phyloP scores from a whole-genome alignment of 2,888 invertebrate genomes.

The Portevinia maculata region DNA sequence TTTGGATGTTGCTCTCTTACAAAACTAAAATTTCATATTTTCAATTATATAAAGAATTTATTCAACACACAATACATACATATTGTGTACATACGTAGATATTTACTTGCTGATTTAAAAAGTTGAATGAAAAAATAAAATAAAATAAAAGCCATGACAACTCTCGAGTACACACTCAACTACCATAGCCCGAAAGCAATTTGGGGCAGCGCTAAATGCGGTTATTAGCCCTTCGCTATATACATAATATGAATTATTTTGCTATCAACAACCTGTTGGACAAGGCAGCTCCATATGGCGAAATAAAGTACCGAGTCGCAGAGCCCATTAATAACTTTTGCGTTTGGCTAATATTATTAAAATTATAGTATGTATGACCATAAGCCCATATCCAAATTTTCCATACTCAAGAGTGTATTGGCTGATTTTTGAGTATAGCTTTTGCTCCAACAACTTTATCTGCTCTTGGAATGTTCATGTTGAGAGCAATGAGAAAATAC shows the following conservation, averaged over 20 bases:
- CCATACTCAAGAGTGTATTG: conserved; percentile 33
- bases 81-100: no score
- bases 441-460: conserved; percentile 2
- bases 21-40: no score
- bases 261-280: conserved; percentile 35
- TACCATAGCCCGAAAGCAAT: background rate
- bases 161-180: conserved; percentile 2
- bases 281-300: background rate
- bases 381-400: conserved; percentile 1
- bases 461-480: conserved; percentile 54
- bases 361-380: no score
- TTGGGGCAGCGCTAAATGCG: background rate
- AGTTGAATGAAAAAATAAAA: no score
- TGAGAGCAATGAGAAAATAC: conserved; percentile 41
- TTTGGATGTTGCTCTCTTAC: no score
- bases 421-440: conserved; percentile 9
- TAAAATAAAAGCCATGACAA: conserved; percentile 52
- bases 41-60: no score
- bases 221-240: conserved; percentile 22
- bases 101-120: no score
- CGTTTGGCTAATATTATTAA: conserved; percentile 22
- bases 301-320: background rate
- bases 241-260: background rate
- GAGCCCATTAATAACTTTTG: background rate
- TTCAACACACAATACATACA: no score